A percentile compares a stretch with the other conserved stretches of the same genome.
phyloP scores from a whole-genome alignment of 2,888 invertebrate genomes.

The Mythimna lalbum region DNA sequence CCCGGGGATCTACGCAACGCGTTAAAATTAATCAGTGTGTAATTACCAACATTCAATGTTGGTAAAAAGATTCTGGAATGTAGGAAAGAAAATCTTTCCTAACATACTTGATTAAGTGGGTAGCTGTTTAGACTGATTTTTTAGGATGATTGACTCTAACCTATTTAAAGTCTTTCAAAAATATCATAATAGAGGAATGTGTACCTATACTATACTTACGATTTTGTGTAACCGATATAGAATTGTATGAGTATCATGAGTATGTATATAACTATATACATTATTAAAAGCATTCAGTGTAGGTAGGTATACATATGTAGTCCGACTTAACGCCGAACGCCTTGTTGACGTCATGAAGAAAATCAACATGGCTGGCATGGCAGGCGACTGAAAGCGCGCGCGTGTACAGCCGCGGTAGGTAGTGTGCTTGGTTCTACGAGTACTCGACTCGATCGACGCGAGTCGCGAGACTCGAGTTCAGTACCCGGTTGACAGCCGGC shows the following conservation, averaged over 20 bases:
- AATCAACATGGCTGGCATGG: slow-evolving; percentile 83
- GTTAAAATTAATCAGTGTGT: too few relatives aligned
- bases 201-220: not conserved
- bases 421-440: slow-evolving; percentile 73
- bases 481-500: slow-evolving; percentile 90
- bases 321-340: slow-evolving; percentile 48
- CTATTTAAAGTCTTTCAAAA: not conserved
- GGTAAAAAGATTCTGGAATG: not conserved
- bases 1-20: not conserved
- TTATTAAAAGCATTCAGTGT: slow-evolving; percentile 14
- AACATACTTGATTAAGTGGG: not conserved
- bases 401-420: slow-evolving; percentile 74
- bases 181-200: not conserved
- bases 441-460: slow-evolving; percentile 78
- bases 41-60: not conserved
- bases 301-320: not conserved
- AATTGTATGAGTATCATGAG: slow-evolving; percentile 6
- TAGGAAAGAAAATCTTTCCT: not conserved
- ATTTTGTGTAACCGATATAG: slow-evolving; percentile 10
- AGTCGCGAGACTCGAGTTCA: slow-evolving; percentile 77
- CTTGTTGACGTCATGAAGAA: slow-evolving; percentile 82
- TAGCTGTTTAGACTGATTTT: too few relatives aligned
- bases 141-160: not conserved
- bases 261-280: slow-evolving; percentile 7
- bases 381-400: slow-evolving; percentile 81